Conservation (phyloP, 2,113 vertebrate genomes). For the Pundamilia nyererei region DNA sequence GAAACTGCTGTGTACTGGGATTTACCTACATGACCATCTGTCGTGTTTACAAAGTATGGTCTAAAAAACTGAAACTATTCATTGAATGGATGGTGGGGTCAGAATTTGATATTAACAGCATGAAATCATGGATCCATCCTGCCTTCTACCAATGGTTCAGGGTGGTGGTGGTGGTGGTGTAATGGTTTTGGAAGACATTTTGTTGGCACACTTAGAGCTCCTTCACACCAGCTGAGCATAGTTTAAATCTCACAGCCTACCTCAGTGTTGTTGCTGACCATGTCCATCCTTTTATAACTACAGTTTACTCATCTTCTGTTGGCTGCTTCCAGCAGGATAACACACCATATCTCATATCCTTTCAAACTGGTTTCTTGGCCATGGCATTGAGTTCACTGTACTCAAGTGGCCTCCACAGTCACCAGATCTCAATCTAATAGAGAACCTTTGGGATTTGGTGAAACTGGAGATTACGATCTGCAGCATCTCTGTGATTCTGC, state of each 20-base stretch:
- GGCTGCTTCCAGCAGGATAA: not conserved
- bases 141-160: not conserved
- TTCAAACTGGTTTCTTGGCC: not conserved
- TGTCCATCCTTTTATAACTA: not conserved
- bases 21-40: not conserved
- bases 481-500: not conserved
- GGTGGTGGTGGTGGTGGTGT: not conserved
- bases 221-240: not conserved
- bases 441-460: not conserved
- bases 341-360: not conserved
- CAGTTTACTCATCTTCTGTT: not conserved
- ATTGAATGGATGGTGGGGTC: not conserved
- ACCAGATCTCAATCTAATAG: not conserved
- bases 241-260: not conserved
- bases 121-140: not conserved
- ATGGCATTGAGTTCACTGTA: not conserved
- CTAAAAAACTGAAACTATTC: not conserved
- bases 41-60: not conserved
- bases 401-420: not conserved
- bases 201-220: not conserved
- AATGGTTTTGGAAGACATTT: not conserved
- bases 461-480: not conserved
- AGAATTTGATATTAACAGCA: not conserved
- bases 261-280: not conserved
- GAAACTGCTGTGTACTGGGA: not conserved